Evolutionary conservation across 92 coral and sea anemone species (phyloP), one percentile per base, ranked within the genome.

Genomic region (Paragorgia papillata): DNA sequence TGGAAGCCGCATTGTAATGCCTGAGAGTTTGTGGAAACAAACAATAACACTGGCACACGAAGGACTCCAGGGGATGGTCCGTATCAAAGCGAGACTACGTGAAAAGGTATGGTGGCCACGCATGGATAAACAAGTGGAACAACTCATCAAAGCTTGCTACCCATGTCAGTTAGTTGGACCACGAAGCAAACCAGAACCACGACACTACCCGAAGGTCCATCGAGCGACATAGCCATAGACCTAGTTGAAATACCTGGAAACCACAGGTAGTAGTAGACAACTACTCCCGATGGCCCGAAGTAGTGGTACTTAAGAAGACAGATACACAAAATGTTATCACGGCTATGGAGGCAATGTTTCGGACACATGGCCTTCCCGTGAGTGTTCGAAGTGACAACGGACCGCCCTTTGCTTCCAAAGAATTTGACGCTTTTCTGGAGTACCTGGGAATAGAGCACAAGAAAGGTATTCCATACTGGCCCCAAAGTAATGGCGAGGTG

Each of bases 211-310:
- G 84, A 88, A 41, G 88, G 76, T 0, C 90, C 88, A 0, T 88
- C 88, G 92, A 37, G 27, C 7, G 90, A 90, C 75, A 75, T 86
- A 20, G 57, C 81, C 44, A 54, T 81, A 9, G 86, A 83, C 60
- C 69, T 76, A 19, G 75, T 82, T 9, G 87, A 86, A 54, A 73
- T 78, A 4, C 64, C 71, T 69, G 67, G 56, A 7, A 75, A 55
- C 77, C 84, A 39, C 61, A 87, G 60, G 89, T 88, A 15, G 77
- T 59, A 17, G 74, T 82, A 5, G 88, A 87, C 81, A 77, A 90
- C 79, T 84, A 69, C 62, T 79, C 73, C 1, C 85, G 89, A 0
- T 84, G 91, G 89, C 89, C 89, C 0, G 89, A 90, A 75, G 89
- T 85, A 8, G 71, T 84, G 40, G 57, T 84, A 22, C 63, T 90